These are phyloP conservation scores for Chondrilla cf. caribensis DNA, from an alignment of 37 sponge, comb jelly and placozoan genomes.

Conservation along the genomic window DNA sequence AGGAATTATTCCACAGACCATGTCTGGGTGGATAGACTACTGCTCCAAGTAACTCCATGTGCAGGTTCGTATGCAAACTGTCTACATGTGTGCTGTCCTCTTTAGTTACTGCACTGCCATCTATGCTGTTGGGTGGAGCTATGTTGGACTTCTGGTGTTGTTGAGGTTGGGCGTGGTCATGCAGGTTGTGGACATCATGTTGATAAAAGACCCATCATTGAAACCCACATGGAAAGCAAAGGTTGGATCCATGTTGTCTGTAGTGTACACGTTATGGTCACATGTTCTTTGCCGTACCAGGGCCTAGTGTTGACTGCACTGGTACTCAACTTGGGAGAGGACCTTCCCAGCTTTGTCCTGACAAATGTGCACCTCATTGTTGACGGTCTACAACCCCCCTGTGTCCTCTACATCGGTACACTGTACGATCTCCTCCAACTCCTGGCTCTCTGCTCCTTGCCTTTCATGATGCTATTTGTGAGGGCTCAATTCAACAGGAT, in stretches of 20 bases:
- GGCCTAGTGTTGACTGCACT: not conserved
- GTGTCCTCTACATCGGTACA: not conserved
- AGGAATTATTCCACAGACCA: too few species aligned
- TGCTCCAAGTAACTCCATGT: too few species aligned
- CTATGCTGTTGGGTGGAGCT: not conserved
- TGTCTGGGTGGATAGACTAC: too few species aligned
- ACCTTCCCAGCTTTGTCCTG: conserved; percentile 3
- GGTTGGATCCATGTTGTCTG: not conserved
- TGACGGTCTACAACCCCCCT: not conserved
- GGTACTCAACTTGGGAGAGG: not conserved
- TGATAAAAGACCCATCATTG: not conserved
- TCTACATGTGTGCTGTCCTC: too few species aligned
- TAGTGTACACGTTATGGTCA: not conserved
- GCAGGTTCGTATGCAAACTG: too few species aligned
- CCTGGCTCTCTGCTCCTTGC: not conserved
- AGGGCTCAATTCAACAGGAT: conserved; percentile 6
- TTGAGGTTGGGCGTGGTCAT: not conserved
- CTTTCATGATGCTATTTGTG: not conserved
- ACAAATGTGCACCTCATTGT: not conserved
- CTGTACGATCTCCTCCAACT: conserved; percentile 6
- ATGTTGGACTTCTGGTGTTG: not conserved
- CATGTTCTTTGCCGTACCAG: not conserved
- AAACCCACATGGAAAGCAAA: not conserved
- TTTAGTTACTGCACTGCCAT: not conserved
- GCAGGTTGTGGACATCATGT: not conserved